These are phyloP conservation scores for Girardinus metallicus DNA, from an alignment of 2,797 vertebrate genomes.

Conservation along the genomic window DNA sequence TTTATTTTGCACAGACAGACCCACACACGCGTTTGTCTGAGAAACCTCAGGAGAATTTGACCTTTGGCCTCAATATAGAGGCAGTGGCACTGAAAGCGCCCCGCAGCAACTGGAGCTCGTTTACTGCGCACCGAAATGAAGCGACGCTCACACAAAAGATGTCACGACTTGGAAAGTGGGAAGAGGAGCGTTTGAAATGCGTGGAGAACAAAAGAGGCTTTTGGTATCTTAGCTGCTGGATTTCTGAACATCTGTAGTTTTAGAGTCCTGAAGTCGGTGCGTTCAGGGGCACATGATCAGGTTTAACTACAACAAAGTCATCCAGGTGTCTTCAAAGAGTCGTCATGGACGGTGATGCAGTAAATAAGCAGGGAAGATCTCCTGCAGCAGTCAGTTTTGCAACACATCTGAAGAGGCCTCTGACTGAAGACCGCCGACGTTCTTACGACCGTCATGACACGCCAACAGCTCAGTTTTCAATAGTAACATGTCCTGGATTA, in stretches of 20 bases:
- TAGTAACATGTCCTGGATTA: neutral
- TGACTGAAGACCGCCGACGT: neutral
- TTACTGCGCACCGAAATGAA: neutral
- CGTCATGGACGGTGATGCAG: neutral
- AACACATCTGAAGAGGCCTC: neutral
- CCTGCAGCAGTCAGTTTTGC: neutral
- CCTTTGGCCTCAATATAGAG: slow-evolving; percentile 57
- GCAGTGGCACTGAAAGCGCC: slow-evolving; percentile 14
- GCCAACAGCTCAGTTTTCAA: neutral
- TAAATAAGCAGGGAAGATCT: neutral
- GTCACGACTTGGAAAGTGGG: neutral
- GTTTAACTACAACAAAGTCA: neutral
- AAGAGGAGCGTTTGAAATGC: neutral
- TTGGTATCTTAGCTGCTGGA: neutral
- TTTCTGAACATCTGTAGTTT: neutral
- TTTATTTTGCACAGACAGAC: slow-evolving; percentile 36
- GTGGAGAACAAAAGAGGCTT: neutral
- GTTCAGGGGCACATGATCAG: neutral
- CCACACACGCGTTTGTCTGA: slow-evolving; percentile 25
- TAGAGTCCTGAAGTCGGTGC: neutral
- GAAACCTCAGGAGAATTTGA: slow-evolving; percentile 43
- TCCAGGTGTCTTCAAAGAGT: neutral
- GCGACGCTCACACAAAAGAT: neutral
- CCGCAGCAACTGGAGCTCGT: neutral
- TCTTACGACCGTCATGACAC: neutral